Evolutionary conservation across 2,113 vertebrate genomes (phyloP).

Genomic region (Saguinus midas): DNA sequence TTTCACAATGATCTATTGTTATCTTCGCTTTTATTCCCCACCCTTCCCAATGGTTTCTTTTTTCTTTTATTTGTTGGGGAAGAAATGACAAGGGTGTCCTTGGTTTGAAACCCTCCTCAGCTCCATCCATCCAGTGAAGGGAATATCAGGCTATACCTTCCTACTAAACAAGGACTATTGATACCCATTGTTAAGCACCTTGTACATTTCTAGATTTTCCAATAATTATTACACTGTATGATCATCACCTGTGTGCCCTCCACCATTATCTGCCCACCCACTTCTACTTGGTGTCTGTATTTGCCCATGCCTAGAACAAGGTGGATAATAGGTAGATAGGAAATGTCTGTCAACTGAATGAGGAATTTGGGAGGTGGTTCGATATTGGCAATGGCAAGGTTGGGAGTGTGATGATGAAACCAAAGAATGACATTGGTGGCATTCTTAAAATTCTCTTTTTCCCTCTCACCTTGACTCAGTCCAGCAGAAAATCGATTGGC

Average conservation of each 20-base stretch:
- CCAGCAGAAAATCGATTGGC: not conserved
- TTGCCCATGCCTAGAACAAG: not conserved
- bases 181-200: not conserved
- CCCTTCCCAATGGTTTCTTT: not conserved
- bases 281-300: not conserved
- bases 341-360: not conserved
- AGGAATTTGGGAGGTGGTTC: not conserved
- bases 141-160: not conserved
- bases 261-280: not conserved
- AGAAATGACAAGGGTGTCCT: not conserved
- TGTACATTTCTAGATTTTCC: not conserved
- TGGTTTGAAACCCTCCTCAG: not conserved
- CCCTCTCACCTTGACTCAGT: not conserved
- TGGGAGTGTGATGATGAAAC: not conserved
- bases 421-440: not conserved
- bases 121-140: not conserved
- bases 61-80: slow-evolving; percentile 41
- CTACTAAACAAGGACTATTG: not conserved
- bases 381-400: not conserved
- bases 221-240: accelerated
- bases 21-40: not conserved
- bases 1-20: slow-evolving; percentile 35
- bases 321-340: not conserved
- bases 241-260: not conserved
- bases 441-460: not conserved